Conservation (phyloP, 1,140 invertebrate species). For the Pseudomyrmex dendroicus region DNA sequence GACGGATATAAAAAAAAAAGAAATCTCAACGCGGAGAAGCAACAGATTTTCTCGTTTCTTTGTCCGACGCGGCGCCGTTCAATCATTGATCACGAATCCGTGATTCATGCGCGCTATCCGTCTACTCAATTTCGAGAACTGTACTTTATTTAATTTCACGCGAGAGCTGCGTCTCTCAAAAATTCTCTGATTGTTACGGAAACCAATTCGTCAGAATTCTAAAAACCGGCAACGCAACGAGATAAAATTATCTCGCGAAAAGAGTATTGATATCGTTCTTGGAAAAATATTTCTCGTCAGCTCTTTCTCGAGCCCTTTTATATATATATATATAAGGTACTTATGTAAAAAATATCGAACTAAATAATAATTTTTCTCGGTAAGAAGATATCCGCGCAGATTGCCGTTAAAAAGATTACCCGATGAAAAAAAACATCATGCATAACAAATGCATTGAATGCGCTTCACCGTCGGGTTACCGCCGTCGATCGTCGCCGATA, state of each 20-base stretch:
- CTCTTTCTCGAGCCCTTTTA: neutral
- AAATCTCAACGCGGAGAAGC: constrained; percentile 53
- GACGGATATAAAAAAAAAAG: constrained; percentile 32
- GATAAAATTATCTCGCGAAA: constrained; percentile 10
- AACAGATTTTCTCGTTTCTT: constrained; percentile 48
- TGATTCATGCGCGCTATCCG: neutral
- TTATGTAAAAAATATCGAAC: neutral
- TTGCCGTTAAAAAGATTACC: constrained; percentile 10
- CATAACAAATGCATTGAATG: constrained; percentile 4
- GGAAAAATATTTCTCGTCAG: constrained; percentile 5
- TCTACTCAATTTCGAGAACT: constrained; percentile 49
- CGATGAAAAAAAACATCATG: neutral
- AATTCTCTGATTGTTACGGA: constrained; percentile 42
- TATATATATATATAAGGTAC: neutral
- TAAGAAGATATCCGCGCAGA: neutral
- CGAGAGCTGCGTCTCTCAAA: constrained; percentile 45
- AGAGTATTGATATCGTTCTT: neutral
- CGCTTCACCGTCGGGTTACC: constrained; percentile 25
- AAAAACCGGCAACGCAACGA: constrained; percentile 1
- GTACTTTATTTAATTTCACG: constrained; percentile 53
- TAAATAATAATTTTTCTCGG: neutral
- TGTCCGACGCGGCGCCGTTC: constrained; percentile 37
- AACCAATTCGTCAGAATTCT: constrained; percentile 34
- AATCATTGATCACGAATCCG: constrained; percentile 38
- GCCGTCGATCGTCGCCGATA: constrained; percentile 67